Evolutionary conservation across 2,888 invertebrate genomes (phyloP), one percentile per base, ranked within the genome.

Genomic region (Scaptomyza parva): DNA sequence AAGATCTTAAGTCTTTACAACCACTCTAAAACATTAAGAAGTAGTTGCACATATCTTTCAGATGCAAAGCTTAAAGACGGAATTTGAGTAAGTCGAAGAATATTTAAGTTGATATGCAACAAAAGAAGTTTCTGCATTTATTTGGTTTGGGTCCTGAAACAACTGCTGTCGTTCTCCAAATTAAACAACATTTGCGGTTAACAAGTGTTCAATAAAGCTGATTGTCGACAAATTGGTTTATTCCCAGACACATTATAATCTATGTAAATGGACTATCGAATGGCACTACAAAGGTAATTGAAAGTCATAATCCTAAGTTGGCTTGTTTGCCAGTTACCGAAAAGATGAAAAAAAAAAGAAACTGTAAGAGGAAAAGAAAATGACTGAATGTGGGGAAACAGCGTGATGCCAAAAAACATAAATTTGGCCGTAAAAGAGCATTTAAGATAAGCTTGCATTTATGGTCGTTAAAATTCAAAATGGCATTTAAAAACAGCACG

Each of bases 381-480:
- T 17, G 18, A 37, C 40, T 18, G 14, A 33, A 37, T 14, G 22
- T 7, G 18, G 17, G 2, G 5, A 33, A 43, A 17, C 48, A 28
- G 50, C 44, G 60, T 47, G 57, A 14, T 63, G 70, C 44, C 54
- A 52, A 59, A 59, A 60, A 62, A 60, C 88, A 88, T 85, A 88
- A 85, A 85, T 83, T 88, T 51, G 53, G 73, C 78, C 88, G 84
- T 85, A 85, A 85, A 84, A 85, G 88, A 88, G 84, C 84, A 85
- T 85, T 85, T 88, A 86, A 85, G 84, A 85, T 85, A 85, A 85
- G 84, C 84, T 80, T 78, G 86, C 84, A 85, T 83, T 85, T 85
- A 85, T 85, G 88, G 88, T 85, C 84, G 84, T 85, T 88, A 85
- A 85, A 88, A 85, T 86, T 88, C 88, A 86, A 88, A 85, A 85